Base-by-base conservation (phyloP, 2,113 vertebrate species). In the Catagonus wagneri region DNA sequence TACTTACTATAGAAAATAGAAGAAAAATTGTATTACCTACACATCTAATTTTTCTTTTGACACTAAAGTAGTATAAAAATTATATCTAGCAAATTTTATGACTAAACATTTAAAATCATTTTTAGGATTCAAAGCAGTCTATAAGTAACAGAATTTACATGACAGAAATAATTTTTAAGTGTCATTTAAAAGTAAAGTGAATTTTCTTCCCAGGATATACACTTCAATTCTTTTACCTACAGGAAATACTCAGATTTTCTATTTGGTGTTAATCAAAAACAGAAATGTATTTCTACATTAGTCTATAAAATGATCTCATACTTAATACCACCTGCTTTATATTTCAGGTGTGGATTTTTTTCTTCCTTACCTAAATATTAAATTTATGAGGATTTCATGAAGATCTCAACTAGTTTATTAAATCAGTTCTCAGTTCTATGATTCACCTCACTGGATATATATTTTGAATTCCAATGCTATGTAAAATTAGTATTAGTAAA, bases 1-100 rank as follows among this genome's bases (percentile, higher is more conserved):
- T 96, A 95, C 52, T 96, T 92, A 98, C 99, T 99, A 92, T 20
- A 98, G 29, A 76, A 68, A 94, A 96, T 2, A 91, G 7, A 72
- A 93, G 3, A 97, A 94, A 61, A 39, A 79, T 15, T 50, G 1
- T 3, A 96, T 96, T 84, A 96, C 9, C 20, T 86, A 85, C 14
- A 60, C 3, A 52, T 60, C 0, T 78, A 85, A 90, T 61, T 94
- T 86, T 88, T 84, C 61, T 76, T 54, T 92, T 17, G 17, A 79
- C 36, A 79, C 8, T 85, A 92, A 86, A 74, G 72, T 81, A 74
- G 52, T 23, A 4, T 65, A 83, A 52, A 94, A 94, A 90, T 61
- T 69, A 61, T 9, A 88, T 12, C 9, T 81, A 85, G 34, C 32
- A 84, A 91, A 91, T 75, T 93, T 50, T 52, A 50, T 66, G 22